phyloP scores from a whole-genome alignment of 2,888 invertebrate genomes.

The Platynereis dumerilii region DNA sequence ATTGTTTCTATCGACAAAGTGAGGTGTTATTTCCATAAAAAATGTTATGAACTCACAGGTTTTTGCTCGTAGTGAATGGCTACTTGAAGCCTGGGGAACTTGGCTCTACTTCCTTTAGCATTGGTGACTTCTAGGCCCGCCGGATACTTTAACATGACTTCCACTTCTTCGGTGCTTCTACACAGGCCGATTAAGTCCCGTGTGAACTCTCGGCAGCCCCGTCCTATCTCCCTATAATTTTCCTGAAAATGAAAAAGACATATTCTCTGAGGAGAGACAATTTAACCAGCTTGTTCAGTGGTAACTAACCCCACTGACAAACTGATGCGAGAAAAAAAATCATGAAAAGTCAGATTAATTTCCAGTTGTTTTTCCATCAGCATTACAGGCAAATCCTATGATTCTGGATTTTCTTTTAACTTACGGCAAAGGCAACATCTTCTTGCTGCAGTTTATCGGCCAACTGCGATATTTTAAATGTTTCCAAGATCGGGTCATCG shows the following conservation, averaged over 20 bases:
- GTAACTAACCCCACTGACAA: no score
- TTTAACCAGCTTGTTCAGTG: no score
- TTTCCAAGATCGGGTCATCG: conserved; percentile 25
- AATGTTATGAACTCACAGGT: conserved; percentile 6
- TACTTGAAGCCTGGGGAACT: conserved; percentile 16
- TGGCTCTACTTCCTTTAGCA: conserved; percentile 4
- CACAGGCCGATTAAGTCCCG: conserved; percentile 10
- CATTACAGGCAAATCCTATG: no score
- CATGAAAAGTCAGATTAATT: no score
- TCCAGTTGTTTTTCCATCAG: no score
- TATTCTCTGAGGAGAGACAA: no score
- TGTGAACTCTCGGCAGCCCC: conserved; percentile 10
- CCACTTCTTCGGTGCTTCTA: conserved; percentile 10
- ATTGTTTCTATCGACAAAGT: no score
- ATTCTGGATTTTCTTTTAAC: no score
- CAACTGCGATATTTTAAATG: conserved; percentile 10
- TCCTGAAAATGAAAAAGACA: neutral
- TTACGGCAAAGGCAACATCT: no score
- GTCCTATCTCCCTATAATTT: conserved; percentile 5
- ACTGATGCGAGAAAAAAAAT: no score
- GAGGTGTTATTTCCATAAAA: no score
- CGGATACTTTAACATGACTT: neutral
- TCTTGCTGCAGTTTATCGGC: no score
- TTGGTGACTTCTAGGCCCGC: conserved; percentile 11
- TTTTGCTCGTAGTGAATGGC: conserved; percentile 21